Evolutionary conservation across 2,888 invertebrate species (phyloP).

Genomic region (Eristalis arbustorum): DNA sequence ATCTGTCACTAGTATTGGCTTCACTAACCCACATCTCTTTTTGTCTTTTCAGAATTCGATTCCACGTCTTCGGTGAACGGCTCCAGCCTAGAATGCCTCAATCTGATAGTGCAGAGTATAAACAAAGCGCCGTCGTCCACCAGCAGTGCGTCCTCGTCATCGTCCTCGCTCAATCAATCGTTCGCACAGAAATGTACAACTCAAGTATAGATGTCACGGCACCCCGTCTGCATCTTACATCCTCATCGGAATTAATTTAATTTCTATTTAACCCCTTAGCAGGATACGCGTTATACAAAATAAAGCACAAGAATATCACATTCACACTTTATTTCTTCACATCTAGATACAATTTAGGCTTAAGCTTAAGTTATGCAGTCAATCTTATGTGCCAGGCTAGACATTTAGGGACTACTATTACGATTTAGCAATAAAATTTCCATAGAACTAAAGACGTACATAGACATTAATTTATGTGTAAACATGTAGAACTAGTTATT

Average conservation of each 20-base stretch:
- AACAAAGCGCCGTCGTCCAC: slow-evolving; percentile 75
- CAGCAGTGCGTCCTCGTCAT: slow-evolving; percentile 71
- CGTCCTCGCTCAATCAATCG: slow-evolving; percentile 75
- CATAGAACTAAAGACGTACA: slow-evolving; percentile 51
- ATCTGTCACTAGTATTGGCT: too few species aligned
- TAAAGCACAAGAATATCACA: not conserved
- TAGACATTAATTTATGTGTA: slow-evolving; percentile 20
- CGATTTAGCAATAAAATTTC: slow-evolving; percentile 41
- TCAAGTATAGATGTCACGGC: slow-evolving; percentile 56
- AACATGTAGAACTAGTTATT: not conserved
- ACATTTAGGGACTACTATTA: slow-evolving; percentile 1
- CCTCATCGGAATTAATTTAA: slow-evolving; percentile 40
- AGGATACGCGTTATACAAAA: slow-evolving; percentile 62
- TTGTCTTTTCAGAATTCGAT: slow-evolving; percentile 80
- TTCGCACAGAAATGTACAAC: slow-evolving; percentile 79
- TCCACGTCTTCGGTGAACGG: slow-evolving; percentile 79
- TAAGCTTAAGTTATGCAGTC: slow-evolving; percentile 6
- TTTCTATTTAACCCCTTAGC: slow-evolving; percentile 23
- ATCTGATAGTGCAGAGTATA: slow-evolving; percentile 87
- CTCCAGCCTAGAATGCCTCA: slow-evolving; percentile 86
- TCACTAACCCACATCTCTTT: not conserved
- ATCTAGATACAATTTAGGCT: not conserved
- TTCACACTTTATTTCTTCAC: not conserved
- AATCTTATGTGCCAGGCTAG: slow-evolving; percentile 8
- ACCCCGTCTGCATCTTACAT: slow-evolving; percentile 1